Evolutionary conservation across 1,140 invertebrate species (phyloP).

Genomic region (Tetraneura akinire): DNA sequence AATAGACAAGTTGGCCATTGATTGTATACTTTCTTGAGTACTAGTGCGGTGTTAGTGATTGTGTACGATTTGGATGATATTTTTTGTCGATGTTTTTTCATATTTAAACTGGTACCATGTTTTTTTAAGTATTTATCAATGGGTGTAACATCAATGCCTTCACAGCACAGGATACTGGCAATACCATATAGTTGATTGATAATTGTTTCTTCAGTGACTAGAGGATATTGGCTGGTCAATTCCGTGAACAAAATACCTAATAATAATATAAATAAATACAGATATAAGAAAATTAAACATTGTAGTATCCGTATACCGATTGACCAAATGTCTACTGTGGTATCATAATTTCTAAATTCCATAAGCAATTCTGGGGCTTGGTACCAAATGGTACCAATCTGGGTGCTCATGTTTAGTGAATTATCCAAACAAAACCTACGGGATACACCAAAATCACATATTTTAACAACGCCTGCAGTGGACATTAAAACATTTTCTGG

Average conservation of each 20-base stretch:
- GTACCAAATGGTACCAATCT: slow-evolving; percentile 9
- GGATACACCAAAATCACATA: slow-evolving; percentile 21
- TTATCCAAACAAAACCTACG: not conserved
- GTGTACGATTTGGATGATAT: not conserved
- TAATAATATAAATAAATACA: not conserved
- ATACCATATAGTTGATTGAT: not conserved
- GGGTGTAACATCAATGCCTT: not conserved
- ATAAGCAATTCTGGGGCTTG: not conserved
- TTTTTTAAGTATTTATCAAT: not conserved
- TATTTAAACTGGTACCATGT: not conserved
- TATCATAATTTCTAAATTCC: not conserved
- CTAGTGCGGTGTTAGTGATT: not conserved
- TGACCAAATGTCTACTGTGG: slow-evolving; percentile 13
- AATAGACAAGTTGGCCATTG: not conserved
- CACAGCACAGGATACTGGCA: not conserved
- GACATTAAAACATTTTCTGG: slow-evolving; percentile 10
- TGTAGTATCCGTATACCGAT: not conserved
- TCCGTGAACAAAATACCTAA: slow-evolving; percentile 15
- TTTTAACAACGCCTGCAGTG: not conserved
- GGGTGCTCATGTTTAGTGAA: not conserved
- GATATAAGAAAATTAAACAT: not conserved
- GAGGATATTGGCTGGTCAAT: not conserved
- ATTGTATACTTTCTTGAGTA: not conserved
- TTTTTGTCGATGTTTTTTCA: not conserved
- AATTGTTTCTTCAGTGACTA: not conserved